These are phyloP conservation scores for Drosophila subobscura DNA, from an alignment of 1,140 invertebrate genomes.

Conservation along the genomic window DNA sequence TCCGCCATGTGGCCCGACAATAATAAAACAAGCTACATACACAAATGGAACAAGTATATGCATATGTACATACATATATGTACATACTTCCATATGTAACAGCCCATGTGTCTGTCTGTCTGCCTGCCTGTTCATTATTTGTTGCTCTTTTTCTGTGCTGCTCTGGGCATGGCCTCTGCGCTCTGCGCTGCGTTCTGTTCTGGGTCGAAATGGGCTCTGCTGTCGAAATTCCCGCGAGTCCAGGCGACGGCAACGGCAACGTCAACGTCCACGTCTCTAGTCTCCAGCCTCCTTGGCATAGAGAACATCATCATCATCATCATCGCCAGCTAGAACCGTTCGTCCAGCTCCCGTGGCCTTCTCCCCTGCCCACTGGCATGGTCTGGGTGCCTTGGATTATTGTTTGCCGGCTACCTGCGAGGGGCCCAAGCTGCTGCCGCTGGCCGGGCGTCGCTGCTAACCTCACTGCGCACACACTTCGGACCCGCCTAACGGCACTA, in stretches of 20 bases:
- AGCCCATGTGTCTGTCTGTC: conserved; percentile 37
- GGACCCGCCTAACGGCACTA: conserved; percentile 72
- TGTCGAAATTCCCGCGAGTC: conserved; percentile 58
- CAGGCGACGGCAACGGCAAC: conserved; percentile 68
- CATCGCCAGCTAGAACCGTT: conserved; percentile 52
- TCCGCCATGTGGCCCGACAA: conserved; percentile 50
- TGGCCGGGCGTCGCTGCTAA: conserved; percentile 60
- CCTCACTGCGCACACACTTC: conserved; percentile 59
- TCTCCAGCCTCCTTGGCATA: conserved; percentile 39
- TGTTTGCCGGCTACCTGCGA: conserved; percentile 56
- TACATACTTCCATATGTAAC: conserved; percentile 12
- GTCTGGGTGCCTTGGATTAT: conserved; percentile 67
- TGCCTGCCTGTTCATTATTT: conserved; percentile 67
- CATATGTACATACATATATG: conserved; percentile 31
- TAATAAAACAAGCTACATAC: conserved; percentile 78
- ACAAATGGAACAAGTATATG: conserved; percentile 69
- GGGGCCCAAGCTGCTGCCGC: conserved; percentile 58
- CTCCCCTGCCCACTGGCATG: conserved; percentile 42
- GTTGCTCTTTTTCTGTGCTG: conserved; percentile 73
- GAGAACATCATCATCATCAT: conserved; percentile 79
- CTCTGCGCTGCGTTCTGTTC: conserved; percentile 41
- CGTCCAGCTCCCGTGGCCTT: conserved; percentile 6
- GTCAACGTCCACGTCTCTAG: conserved; percentile 51
- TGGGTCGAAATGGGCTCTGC: conserved; percentile 37
- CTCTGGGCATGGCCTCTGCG: conserved; percentile 37